Conservation (phyloP, 2,797 vertebrate genomes). For the Catharus ustulatus region DNA sequence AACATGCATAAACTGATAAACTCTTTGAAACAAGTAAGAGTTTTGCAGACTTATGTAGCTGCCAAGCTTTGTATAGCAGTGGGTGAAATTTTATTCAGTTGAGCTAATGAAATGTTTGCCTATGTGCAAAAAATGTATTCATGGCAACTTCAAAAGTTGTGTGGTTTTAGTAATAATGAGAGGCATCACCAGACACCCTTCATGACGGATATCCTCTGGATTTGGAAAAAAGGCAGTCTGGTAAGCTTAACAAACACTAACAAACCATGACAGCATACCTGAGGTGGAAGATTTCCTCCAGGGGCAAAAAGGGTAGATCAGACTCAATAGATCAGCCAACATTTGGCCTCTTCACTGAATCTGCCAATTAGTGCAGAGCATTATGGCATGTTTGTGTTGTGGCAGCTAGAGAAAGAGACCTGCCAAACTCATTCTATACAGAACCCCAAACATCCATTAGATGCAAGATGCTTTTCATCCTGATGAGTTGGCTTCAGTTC, state of each 20-base stretch:
- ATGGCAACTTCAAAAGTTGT: slow-evolving; percentile 5
- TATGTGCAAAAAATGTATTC: slow-evolving; percentile 28
- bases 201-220: background rate
- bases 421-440: slow-evolving; percentile 70
- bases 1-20: background rate
- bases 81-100: background rate
- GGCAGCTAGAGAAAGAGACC: slow-evolving; percentile 60
- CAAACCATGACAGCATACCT: slow-evolving; percentile 22
- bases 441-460: slow-evolving; percentile 66
- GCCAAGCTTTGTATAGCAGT: background rate
- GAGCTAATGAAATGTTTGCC: slow-evolving; percentile 19
- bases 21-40: background rate
- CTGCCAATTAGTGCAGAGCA: slow-evolving; percentile 58
- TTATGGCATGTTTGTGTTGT: slow-evolving; percentile 64
- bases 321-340: slow-evolving; percentile 50
- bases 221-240: slow-evolving; percentile 6
- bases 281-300: slow-evolving; percentile 53
- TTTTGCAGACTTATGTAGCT: background rate
- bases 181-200: background rate
- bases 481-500: slow-evolving; percentile 64
- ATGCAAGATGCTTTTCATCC: slow-evolving; percentile 67
- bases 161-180: background rate
- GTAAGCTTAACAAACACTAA: slow-evolving; percentile 25
- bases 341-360: slow-evolving; percentile 58
- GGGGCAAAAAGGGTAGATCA: slow-evolving; percentile 36